Conservation (phyloP, 2,888 invertebrate genomes). For the Hirtodrosophila confusa region DNA sequence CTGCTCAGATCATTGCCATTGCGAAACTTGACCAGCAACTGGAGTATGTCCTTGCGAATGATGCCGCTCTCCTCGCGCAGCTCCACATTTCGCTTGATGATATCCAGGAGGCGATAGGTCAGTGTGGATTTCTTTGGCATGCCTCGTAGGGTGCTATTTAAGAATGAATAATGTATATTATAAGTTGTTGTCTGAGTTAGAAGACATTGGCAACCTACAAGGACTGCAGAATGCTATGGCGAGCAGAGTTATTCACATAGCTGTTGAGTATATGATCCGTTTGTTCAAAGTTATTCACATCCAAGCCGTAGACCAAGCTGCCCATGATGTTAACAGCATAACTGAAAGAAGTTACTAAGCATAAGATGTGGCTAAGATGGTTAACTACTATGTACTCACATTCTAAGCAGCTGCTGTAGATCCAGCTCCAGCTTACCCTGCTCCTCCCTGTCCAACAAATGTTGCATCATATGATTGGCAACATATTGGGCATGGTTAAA, state of each 20-base stretch:
- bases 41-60: constrained; percentile 84
- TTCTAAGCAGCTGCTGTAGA: constrained; percentile 68
- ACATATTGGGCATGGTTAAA: constrained; percentile 87
- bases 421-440: constrained; percentile 64
- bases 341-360: constrained; percentile 52
- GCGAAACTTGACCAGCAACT: constrained; percentile 84
- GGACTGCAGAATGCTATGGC: constrained; percentile 45
- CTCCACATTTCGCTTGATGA: constrained; percentile 83
- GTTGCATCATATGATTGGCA: constrained; percentile 85
- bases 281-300: constrained; percentile 83
- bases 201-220: constrained; percentile 60
- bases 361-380: too few relatives aligned
- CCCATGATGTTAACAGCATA: constrained; percentile 85
- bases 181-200: too few relatives aligned
- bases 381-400: constrained; percentile 55
- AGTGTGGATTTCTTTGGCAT: constrained; percentile 69
- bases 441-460: constrained; percentile 78
- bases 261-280: constrained; percentile 71
- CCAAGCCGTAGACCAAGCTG: constrained; percentile 85
- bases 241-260: constrained; percentile 49
- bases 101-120: constrained; percentile 74
- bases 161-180: not conserved
- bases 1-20: constrained; percentile 77
- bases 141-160: constrained; percentile 65
- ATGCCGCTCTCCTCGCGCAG: constrained; percentile 83